Evolutionary conservation across 92 coral and sea anemone species (phyloP), one percentile per base, ranked within the genome.

Genomic region (Meandrina meandrites): DNA sequence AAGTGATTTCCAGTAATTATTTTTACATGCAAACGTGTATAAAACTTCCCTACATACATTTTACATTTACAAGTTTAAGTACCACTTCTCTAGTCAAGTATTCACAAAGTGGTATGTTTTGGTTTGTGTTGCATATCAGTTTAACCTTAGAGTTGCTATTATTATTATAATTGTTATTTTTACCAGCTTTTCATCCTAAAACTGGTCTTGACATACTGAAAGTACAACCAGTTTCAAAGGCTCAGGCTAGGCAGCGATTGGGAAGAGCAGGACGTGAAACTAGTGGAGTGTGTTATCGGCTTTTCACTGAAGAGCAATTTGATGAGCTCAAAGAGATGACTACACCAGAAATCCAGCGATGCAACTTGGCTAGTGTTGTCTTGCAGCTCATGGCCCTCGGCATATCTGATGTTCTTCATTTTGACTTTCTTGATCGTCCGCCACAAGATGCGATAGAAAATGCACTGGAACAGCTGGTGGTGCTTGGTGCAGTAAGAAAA

Each of bases 251-350:
- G 13, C 99, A 97, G 85, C 88, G 99, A 19, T 91, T 90, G 24
- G 99, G 99, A 53, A 88, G 99, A 14, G 99, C 99, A 34, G 99
- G 99, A 11, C 96, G 99, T 27, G 97, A 97, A 74, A 90, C 94
- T 48, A 91, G 97, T 85, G 99, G 99, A 68, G 84, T 91, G 17
- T 97, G 99, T 81, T 97, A 97, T 84, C 88, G 99, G 21, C 92
- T 97, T 30, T 97, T 90, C 91, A 97, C 98, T 6, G 99, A 97
- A 80, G 99, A 95, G 36, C 99, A 97, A 74, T 97, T 97, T 91
- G 96, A 95, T 40, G 86, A 89, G 58, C 83, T 97, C 79, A 89
- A 81, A 34, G 95, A 91, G 86, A 87, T 79, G 83, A 97, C 99
- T 1, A 90, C 88, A 5, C 99, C 99, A 17, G 99, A 97, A 78